Percentiles rank a stretch among this genome's conserved stretches.
These are phyloP conservation scores for Myiozetetes cayanensis DNA, from an alignment of 2,113 vertebrate genomes.

Conservation along the genomic window DNA sequence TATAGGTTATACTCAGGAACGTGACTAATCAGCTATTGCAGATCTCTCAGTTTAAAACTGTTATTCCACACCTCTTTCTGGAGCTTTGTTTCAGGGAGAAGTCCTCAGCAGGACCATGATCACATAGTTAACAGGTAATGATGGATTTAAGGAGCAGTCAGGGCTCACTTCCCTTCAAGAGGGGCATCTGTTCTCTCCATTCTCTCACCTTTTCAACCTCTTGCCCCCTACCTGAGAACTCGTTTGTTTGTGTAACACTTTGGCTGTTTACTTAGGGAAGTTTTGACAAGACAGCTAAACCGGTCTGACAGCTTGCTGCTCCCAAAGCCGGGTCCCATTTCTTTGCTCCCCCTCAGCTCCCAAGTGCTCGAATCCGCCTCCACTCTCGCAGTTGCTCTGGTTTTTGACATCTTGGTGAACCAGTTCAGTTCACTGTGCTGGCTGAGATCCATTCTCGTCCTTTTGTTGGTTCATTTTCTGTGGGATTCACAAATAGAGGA, in stretches of 20 bases:
- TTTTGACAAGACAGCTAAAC: background rate
- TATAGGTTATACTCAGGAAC: background rate
- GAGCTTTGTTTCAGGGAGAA: background rate
- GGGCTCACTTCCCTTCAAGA: background rate
- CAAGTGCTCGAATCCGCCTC: background rate
- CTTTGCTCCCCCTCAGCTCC: background rate
- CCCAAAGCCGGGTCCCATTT: background rate
- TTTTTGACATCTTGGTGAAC: background rate
- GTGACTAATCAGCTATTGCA: background rate
- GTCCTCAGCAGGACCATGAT: background rate
- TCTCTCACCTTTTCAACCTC: background rate
- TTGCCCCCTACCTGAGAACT: background rate
- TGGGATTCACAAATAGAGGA: background rate
- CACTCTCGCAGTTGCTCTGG: background rate
- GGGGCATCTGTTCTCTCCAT: background rate
- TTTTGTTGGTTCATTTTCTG: background rate
- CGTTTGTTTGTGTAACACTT: background rate
- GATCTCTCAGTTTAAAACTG: background rate
- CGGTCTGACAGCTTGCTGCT: background rate
- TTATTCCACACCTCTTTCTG: background rate
- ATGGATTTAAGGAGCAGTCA: background rate
- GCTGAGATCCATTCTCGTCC: background rate
- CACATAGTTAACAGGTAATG: background rate
- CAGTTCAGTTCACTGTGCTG: background rate
- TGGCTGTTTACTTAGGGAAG: slow-evolving; percentile 1